Percentiles rank a stretch among this genome's conserved stretches.
phyloP scores from a whole-genome alignment of 2,113 vertebrate genomes.

The Zapus hudsonius region DNA sequence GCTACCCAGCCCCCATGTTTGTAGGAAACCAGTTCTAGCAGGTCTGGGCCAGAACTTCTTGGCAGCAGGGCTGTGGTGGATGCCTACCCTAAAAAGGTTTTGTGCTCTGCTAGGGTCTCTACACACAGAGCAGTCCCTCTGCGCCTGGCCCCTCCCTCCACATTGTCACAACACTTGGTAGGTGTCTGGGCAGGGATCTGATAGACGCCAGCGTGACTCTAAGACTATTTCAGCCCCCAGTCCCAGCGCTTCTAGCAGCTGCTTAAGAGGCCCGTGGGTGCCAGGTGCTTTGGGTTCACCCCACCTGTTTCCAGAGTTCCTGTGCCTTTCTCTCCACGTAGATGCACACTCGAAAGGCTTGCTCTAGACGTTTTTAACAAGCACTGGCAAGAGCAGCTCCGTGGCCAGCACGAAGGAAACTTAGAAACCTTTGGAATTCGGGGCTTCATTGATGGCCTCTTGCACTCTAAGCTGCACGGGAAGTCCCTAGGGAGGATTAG shows the following conservation, averaged over 20 bases:
- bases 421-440: background rate
- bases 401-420: background rate
- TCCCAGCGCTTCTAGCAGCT: background rate
- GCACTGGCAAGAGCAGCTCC: background rate
- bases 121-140: background rate
- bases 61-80: background rate
- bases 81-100: conserved; percentile 13
- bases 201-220: background rate
- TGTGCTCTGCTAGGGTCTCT: conserved; percentile 13
- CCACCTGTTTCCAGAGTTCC: background rate
- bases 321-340: background rate
- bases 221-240: background rate
- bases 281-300: background rate
- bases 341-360: background rate
- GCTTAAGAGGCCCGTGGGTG: background rate
- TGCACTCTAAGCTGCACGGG: background rate
- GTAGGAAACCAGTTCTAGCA: conserved; percentile 38
- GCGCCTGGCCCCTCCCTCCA: background rate
- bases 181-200: background rate
- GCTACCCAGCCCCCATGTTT: background rate
- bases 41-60: conserved; percentile 39
- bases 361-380: background rate
- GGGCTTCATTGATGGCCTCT: background rate
- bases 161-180: background rate
- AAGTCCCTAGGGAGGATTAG: background rate